Conservation (phyloP, 2,888 invertebrate species). For the Gandaritis pyraliata region DNA sequence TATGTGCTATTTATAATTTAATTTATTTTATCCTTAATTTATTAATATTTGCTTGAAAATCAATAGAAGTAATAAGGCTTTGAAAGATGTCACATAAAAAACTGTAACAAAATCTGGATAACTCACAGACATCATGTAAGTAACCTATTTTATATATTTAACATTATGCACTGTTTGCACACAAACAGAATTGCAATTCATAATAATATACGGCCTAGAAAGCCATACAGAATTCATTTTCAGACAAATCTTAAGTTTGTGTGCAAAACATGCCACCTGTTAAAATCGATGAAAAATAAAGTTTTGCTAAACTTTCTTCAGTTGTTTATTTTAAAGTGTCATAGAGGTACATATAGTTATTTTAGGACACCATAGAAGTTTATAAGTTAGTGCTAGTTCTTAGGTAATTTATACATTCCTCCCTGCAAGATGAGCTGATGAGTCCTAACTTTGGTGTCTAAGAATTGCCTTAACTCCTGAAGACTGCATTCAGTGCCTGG, state of each 20-base stretch:
- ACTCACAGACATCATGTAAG: slow-evolving; percentile 74
- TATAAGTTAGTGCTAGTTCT: slow-evolving; percentile 69
- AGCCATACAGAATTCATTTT: not conserved
- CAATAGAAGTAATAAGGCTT: slow-evolving; percentile 46
- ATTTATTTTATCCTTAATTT: slow-evolving; percentile 66
- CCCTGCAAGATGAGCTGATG: slow-evolving; percentile 94
- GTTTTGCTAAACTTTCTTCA: slow-evolving; percentile 68
- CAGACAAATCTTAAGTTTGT: not conserved
- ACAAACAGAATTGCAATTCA: not conserved
- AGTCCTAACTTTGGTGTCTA: slow-evolving; percentile 96
- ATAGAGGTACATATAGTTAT: too few species aligned
- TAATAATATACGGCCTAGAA: not conserved
- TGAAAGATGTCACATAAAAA: slow-evolving; percentile 59
- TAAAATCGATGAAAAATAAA: slow-evolving; percentile 62
- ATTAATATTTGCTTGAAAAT: slow-evolving; percentile 9
- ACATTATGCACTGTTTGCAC: slow-evolving; percentile 1
- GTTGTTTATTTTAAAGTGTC: slow-evolving; percentile 19
- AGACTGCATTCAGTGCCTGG: slow-evolving; percentile 95
- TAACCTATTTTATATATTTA: slow-evolving; percentile 74
- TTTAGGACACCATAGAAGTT: not conserved
- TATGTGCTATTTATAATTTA: slow-evolving; percentile 62
- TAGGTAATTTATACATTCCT: slow-evolving; percentile 94
- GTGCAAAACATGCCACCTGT: not conserved
- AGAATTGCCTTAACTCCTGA: slow-evolving; percentile 93
- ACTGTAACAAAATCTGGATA: slow-evolving; percentile 63